These are phyloP conservation scores for Camelus dromedarius DNA, from an alignment of 2,113 vertebrate genomes.

Conservation along the genomic window DNA sequence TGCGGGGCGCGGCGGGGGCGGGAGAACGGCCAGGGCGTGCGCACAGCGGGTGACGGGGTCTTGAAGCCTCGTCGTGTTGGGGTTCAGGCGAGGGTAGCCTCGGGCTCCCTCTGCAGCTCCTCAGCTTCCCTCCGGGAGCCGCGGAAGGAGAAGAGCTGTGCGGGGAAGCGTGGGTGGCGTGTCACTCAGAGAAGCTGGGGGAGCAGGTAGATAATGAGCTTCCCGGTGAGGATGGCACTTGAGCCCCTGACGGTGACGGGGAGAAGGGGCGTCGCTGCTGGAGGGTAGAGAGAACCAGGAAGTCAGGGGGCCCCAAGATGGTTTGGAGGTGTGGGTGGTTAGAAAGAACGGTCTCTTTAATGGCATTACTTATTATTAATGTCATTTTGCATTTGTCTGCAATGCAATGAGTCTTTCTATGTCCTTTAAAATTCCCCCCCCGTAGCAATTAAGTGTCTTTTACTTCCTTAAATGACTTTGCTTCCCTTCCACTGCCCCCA, in stretches of 20 bases:
- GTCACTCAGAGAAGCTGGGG: conserved; percentile 51
- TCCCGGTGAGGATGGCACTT: neutral
- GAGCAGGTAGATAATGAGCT: conserved; percentile 48
- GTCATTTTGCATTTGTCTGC: conserved; percentile 56
- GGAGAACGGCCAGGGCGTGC: neutral
- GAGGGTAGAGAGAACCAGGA: neutral
- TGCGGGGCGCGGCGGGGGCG: neutral
- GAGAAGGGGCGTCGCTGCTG: neutral
- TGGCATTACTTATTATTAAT: conserved; percentile 45
- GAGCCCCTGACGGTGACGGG: conserved; percentile 17
- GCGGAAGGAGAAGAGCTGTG: neutral
- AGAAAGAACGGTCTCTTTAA: neutral
- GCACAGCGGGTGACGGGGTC: neutral
- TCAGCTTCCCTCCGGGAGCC: neutral
- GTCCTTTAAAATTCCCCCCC: conserved; percentile 28
- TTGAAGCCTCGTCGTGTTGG: neutral
- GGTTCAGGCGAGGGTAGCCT: neutral
- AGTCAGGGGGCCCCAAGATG: conserved; percentile 31
- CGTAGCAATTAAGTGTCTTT: neutral
- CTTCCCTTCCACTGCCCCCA: neutral
- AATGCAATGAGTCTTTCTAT: neutral
- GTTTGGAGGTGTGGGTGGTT: conserved; percentile 37
- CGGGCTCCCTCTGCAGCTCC: conserved; percentile 31
- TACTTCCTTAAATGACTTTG: conserved; percentile 29
- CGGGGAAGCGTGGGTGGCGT: conserved; percentile 64